These are phyloP conservation scores for Tolmerus cingulatus DNA, from an alignment of 2,888 invertebrate species.

Conservation along the genomic window DNA sequence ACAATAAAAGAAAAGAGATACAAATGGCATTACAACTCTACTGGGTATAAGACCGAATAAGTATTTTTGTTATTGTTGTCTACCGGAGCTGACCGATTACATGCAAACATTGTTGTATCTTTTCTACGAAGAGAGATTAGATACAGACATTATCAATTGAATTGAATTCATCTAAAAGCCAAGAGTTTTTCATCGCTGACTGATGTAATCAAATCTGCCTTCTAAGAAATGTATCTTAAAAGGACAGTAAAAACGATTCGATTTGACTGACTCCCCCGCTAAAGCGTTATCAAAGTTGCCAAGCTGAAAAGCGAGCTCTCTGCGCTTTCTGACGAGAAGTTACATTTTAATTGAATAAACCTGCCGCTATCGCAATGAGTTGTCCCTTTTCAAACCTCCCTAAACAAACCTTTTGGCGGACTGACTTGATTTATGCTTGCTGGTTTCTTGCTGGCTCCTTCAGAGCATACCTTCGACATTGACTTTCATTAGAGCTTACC, in stretches of 20 bases:
- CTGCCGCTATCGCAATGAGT: background rate
- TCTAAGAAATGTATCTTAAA: background rate
- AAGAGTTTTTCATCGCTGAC: background rate
- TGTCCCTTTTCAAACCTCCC: background rate
- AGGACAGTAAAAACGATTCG: background rate
- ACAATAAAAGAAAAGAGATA: too few relatives aligned
- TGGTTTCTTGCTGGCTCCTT: background rate
- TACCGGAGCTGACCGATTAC: too few relatives aligned
- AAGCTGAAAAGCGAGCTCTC: background rate
- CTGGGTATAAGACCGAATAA: too few relatives aligned
- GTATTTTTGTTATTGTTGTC: too few relatives aligned
- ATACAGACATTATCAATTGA: background rate
- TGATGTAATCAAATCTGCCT: background rate
- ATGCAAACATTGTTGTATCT: too few relatives aligned
- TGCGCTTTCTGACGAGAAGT: background rate
- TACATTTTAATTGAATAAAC: background rate
- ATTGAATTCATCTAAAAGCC: background rate
- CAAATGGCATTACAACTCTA: too few relatives aligned
- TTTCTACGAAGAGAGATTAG: too few relatives aligned
- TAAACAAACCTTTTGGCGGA: background rate
- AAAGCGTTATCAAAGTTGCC: background rate
- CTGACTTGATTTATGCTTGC: background rate
- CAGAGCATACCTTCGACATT: background rate
- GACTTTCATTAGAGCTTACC: background rate
- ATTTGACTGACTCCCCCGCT: background rate